Conservation (phyloP, 2,113 vertebrate species). For the Pteronura brasiliensis region DNA sequence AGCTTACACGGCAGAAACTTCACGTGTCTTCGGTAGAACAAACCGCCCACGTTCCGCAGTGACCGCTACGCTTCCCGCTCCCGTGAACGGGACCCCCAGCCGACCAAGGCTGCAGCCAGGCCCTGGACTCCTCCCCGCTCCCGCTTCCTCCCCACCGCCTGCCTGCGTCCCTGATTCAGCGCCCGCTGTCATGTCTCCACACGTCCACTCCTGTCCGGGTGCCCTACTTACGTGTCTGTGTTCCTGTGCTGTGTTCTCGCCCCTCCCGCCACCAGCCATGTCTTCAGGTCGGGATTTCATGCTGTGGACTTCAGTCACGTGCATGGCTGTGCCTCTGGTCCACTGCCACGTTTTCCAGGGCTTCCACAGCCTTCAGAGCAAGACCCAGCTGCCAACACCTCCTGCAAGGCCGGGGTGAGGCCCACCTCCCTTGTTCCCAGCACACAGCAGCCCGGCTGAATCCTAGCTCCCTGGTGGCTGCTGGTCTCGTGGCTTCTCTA, state of each 20-base stretch:
- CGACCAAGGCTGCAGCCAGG: no score
- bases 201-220: rapidly evolving
- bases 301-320: background rate
- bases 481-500: no score
- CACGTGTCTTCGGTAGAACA: no score
- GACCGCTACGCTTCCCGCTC: rapidly evolving
- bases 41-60: rapidly evolving
- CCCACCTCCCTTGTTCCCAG: no score
- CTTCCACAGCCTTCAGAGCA: no score
- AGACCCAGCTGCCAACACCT: rapidly evolving
- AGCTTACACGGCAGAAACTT: background rate
- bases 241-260: rapidly evolving
- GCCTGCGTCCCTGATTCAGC: background rate
- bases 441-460: no score
- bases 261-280: background rate
- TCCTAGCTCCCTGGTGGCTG: background rate
- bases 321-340: rapidly evolving
- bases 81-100: no score
- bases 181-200: background rate
- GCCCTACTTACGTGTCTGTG: no score
- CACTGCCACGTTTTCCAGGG: background rate
- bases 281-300: no score
- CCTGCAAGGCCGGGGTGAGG: rapidly evolving
- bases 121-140: rapidly evolving
- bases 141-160: no score